phyloP scores from a whole-genome alignment of 2,113 vertebrate genomes.

The Barnardius zonarius region DNA sequence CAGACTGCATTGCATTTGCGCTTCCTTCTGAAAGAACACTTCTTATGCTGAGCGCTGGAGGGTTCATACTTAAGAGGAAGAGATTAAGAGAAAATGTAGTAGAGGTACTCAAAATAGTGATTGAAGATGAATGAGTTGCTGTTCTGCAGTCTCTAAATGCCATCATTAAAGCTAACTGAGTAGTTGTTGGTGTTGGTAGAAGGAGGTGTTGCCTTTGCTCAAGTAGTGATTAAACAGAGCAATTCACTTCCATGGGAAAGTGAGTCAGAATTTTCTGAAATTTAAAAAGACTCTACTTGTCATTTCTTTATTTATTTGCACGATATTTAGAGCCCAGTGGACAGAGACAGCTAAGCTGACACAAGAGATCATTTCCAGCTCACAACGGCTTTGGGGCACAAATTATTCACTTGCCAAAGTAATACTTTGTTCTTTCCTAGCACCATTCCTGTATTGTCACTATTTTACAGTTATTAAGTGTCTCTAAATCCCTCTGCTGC shows the following conservation, averaged over 20 bases:
- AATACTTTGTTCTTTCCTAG: background rate
- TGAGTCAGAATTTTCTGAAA: background rate
- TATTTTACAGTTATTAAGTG: slow-evolving; percentile 3
- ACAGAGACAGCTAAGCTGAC: background rate
- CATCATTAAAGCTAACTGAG: background rate
- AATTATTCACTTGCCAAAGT: slow-evolving; percentile 27
- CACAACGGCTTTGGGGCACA: background rate
- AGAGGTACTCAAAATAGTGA: background rate
- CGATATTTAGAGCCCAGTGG: background rate
- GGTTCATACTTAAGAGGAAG: background rate
- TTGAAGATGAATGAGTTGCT: background rate
- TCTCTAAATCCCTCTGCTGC: background rate
- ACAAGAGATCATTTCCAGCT: slow-evolving; percentile 11
- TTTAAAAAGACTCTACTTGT: background rate
- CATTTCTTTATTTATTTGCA: background rate
- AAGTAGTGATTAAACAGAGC: background rate
- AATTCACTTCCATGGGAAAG: background rate
- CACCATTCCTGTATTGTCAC: background rate
- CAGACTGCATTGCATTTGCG: background rate
- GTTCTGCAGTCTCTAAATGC: background rate
- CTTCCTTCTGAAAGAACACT: background rate
- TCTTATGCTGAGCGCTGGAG: background rate
- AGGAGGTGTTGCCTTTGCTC: background rate
- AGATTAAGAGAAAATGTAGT: background rate
- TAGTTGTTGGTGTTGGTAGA: background rate